Base-by-base conservation (phyloP, 2,888 invertebrate genomes). In the Iphiclides podalirius region DNA sequence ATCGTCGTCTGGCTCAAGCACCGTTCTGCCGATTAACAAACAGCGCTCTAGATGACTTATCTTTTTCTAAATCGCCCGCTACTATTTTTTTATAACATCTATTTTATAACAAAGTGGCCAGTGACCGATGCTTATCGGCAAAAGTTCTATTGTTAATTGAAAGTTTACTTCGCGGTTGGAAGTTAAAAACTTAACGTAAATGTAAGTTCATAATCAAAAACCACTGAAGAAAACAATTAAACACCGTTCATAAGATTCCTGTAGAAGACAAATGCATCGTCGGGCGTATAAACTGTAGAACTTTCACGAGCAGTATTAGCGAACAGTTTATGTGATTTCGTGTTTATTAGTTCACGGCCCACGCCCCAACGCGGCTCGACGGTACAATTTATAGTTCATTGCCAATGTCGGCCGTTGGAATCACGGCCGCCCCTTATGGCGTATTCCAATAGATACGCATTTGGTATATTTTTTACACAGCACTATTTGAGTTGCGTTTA, bases 11-110 rank as follows among this genome's bases (percentile, higher is more conserved):
- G 54, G 60, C 69, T 56, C n/a, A n/a, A 65, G 66, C 70, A 66
- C 73, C 69, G 72, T 72, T 72, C 69, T 63, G n/a, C n/a, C 65
- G 66, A 76, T 72, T 70, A 73, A 70, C 58, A 64, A 73, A 70
- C 58, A 64, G 63, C 54, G 41, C 40, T 20, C 4, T 26, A 40
- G n/a, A 31, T 15, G 20, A 38, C 39, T 23, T 3, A 20, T 6
- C 11, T 11, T 31, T n/a, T 1, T n/a, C 2, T 12, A 31, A 3
- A 28, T 28, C 28, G n/a, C 8, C 28, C 28, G 28, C 28, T 9
- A 28, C 2, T 28, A 20, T 20, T 20, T 4, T 3, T 20, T 20
- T 3, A n/a, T n/a, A 33, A 33, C 2, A 4, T 12, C 2, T 4
- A 7, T 33, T 33, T 20, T 20, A 20, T 20, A 20, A 4, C 20